phyloP scores from a whole-genome alignment of 1,140 invertebrate genomes.

The Linepithema humile region DNA sequence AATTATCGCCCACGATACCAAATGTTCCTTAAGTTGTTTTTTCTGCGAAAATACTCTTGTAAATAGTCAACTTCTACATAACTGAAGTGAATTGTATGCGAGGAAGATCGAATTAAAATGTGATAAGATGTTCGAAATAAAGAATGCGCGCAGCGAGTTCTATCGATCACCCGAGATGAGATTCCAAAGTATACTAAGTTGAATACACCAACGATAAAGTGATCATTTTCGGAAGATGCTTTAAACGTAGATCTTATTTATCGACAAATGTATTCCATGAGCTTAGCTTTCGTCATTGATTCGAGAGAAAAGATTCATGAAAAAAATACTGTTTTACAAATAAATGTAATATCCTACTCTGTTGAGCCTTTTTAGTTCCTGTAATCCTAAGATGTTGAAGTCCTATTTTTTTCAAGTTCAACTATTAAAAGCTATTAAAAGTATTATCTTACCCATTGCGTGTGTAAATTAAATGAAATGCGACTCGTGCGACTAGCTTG shows the following conservation, averaged over 20 bases:
- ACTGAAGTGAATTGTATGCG: conserved; percentile 33
- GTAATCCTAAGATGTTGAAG: neutral
- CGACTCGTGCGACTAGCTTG: neutral
- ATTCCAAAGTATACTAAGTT: conserved; percentile 39
- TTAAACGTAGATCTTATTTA: too few species aligned
- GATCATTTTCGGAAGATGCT: too few species aligned
- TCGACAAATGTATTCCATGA: neutral
- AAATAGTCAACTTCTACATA: conserved; percentile 59
- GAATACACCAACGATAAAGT: too few species aligned
- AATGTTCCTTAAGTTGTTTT: conserved; percentile 74
- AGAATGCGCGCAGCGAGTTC: conserved; percentile 4
- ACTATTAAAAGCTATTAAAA: neutral
- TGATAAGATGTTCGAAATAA: conserved; percentile 36
- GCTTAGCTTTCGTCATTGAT: neutral
- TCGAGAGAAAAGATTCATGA: neutral
- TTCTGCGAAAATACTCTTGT: conserved; percentile 63
- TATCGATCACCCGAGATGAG: neutral
- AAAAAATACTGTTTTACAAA: neutral
- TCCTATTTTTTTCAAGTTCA: neutral
- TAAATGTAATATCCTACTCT: neutral
- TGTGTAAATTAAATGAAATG: neutral
- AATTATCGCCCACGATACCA: conserved; percentile 71
- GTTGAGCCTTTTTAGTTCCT: neutral
- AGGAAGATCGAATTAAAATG: conserved; percentile 27
- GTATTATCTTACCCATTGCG: neutral